Conservation (phyloP, 2,113 vertebrate genomes). For the Hylia prasina region DNA sequence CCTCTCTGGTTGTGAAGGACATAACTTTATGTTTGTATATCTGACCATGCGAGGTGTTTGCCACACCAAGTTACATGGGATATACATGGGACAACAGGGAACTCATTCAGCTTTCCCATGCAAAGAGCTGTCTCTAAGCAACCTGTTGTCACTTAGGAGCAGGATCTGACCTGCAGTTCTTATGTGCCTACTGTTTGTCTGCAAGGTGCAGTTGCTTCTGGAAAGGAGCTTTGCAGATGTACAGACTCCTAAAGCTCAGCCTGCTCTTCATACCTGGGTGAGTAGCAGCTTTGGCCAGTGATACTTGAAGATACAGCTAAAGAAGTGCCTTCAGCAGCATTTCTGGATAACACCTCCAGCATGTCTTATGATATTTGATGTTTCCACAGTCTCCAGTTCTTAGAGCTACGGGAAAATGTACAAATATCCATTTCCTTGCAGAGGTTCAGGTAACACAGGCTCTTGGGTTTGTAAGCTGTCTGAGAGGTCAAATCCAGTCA, state of each 20-base stretch:
- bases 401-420: neutral
- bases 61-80: neutral
- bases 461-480: slow-evolving; percentile 54
- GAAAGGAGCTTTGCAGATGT: neutral
- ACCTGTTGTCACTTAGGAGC: neutral
- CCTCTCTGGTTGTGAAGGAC: neutral
- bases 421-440: slow-evolving; percentile 34
- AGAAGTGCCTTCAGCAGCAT: neutral
- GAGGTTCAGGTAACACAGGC: slow-evolving; percentile 36
- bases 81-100: neutral
- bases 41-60: neutral
- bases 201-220: neutral
- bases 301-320: neutral
- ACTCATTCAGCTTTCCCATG: neutral
- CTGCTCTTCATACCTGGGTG: neutral
- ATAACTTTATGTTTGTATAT: neutral
- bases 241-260: neutral
- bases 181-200: rapidly evolving
- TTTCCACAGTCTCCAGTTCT: neutral
- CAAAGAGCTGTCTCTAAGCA: neutral
- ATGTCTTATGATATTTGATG: neutral
- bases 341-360: neutral
- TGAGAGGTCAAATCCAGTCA: slow-evolving; percentile 61
- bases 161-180: neutral
- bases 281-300: neutral